phyloP scores from a whole-genome alignment of 2,113 vertebrate species.

The Atherinomorus stipes region DNA sequence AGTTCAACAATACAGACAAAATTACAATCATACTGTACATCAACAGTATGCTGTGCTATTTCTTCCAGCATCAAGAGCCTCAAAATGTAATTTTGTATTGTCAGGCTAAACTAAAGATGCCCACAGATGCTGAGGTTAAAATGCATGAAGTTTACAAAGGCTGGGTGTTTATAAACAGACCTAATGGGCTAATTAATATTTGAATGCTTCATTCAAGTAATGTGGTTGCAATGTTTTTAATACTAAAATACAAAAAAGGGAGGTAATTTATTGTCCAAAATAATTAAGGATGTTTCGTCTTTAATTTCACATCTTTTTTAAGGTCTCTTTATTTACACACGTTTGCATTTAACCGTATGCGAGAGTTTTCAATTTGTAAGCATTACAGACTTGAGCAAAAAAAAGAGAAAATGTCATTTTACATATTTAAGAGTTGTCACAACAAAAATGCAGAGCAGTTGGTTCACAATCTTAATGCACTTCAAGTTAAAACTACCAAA shows the following conservation, averaged over 20 bases:
- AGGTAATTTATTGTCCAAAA: neutral
- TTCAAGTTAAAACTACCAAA: neutral
- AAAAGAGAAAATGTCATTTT: neutral
- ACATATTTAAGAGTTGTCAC: slow-evolving; percentile 11
- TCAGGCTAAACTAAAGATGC: too few relatives aligned
- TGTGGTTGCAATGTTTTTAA: too few relatives aligned
- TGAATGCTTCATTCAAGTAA: too few relatives aligned
- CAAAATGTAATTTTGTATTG: too few relatives aligned
- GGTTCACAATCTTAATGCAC: neutral
- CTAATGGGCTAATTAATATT: too few relatives aligned
- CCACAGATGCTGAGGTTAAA: too few relatives aligned
- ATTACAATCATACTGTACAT: too few relatives aligned
- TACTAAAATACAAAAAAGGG: neutral
- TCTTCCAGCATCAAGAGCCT: too few relatives aligned
- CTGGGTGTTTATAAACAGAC: too few relatives aligned
- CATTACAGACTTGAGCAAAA: neutral
- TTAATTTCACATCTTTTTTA: neutral
- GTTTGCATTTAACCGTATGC: neutral
- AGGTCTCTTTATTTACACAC: too few relatives aligned
- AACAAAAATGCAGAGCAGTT: neutral
- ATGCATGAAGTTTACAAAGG: too few relatives aligned
- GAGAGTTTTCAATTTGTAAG: neutral
- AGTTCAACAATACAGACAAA: neutral
- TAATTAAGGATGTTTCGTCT: neutral
- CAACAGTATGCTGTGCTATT: too few relatives aligned